Evolutionary conservation across 2,113 vertebrate genomes (phyloP).

Genomic region (Nothobranchius kuhntae): DNA sequence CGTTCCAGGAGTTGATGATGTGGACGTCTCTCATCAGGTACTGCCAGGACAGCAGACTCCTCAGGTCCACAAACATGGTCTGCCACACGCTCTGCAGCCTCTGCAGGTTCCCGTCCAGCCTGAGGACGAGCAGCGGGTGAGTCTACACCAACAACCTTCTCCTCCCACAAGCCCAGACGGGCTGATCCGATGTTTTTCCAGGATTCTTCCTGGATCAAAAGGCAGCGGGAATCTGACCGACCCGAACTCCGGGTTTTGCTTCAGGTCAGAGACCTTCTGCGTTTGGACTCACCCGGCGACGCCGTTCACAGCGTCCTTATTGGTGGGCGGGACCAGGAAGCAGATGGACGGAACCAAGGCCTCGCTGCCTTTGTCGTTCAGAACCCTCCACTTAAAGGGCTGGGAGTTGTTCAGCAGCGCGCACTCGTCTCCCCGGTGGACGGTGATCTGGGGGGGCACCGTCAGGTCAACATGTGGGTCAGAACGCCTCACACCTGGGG

Average conservation of each 20-base stretch:
- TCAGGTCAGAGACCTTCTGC: no score
- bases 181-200: no score
- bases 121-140: slow-evolving; percentile 47
- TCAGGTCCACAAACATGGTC: slow-evolving; percentile 86
- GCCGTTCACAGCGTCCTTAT: slow-evolving; percentile 87
- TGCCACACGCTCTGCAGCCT: slow-evolving; percentile 85
- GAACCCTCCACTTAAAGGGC: slow-evolving; percentile 87
- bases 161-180: no score
- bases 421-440: slow-evolving; percentile 88
- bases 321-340: slow-evolving; percentile 89
- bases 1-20: slow-evolving; percentile 90
- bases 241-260: neutral
- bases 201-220: neutral
- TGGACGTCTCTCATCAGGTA: slow-evolving; percentile 87
- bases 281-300: slow-evolving; percentile 77
- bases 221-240: no score
- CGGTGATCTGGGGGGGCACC: slow-evolving; percentile 80
- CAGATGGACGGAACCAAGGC: slow-evolving; percentile 88
- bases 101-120: slow-evolving; percentile 86
- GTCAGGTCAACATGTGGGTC: neutral
- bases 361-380: slow-evolving; percentile 78
- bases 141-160: neutral
- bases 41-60: slow-evolving; percentile 89
- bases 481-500: neutral
- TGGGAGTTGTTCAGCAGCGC: slow-evolving; percentile 85